Percentiles rank a stretch among this genome's conserved stretches.
Conservation (phyloP, 2,113 vertebrate species). For the Pachyramphus minor region DNA sequence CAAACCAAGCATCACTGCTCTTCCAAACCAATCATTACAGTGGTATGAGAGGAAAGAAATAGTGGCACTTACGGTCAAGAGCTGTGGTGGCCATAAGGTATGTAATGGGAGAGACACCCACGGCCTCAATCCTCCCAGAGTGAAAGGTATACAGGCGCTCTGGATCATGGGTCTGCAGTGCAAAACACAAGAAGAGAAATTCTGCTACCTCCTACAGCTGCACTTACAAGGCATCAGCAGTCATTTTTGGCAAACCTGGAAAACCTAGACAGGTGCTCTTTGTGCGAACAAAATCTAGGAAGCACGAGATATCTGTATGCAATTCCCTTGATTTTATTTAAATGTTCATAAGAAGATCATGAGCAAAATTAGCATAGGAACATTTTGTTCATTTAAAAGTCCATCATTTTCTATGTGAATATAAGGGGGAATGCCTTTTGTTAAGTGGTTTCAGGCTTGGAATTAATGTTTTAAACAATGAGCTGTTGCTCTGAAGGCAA, state of each 20-base stretch:
- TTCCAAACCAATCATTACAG: neutral
- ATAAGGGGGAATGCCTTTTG: neutral
- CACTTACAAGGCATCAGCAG: neutral
- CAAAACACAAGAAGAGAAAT: conserved; percentile 24
- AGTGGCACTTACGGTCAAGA: conserved; percentile 79
- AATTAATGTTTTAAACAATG: neutral
- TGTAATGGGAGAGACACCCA: conserved; percentile 82
- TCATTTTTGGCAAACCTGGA: neutral
- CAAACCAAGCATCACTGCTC: neutral
- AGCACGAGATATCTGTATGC: neutral
- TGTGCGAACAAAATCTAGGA: neutral
- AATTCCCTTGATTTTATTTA: neutral
- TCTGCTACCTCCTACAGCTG: neutral
- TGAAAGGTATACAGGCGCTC: conserved; percentile 87
- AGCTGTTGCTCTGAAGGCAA: neutral
- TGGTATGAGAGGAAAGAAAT: neutral
- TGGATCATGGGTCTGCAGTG: conserved; percentile 81
- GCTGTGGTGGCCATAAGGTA: conserved; percentile 88
- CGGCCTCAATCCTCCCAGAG: conserved; percentile 77
- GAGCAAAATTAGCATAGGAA: neutral
- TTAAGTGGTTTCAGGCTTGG: neutral
- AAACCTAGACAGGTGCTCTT: neutral
- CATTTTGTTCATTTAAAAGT: neutral
- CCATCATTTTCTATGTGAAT: neutral
- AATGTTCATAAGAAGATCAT: neutral